Percentiles rank a stretch among this genome's conserved stretches.
phyloP scores from a whole-genome alignment of 2,113 vertebrate species.

The Aspidoscelis tigris region DNA sequence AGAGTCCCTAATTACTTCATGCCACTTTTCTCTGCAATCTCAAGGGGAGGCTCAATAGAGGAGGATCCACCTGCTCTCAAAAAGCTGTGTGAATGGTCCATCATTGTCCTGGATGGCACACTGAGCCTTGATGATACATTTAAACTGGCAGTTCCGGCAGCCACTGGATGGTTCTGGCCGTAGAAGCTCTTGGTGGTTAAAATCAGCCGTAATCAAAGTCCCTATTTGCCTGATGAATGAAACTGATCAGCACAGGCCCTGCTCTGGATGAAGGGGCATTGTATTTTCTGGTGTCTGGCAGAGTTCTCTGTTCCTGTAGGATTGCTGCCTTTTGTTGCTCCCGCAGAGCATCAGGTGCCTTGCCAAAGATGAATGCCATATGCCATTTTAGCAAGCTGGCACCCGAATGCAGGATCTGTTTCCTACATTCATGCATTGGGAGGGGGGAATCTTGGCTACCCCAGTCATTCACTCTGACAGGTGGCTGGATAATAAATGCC shows the following conservation, averaged over 20 bases:
- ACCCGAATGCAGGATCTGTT: not conserved
- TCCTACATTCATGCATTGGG: not conserved
- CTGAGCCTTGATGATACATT: not conserved
- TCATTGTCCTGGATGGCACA: not conserved
- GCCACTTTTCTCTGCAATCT: too few relatives aligned
- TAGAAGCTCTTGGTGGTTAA: not conserved
- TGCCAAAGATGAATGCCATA: not conserved
- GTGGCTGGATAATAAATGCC: not conserved
- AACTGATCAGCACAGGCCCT: not conserved
- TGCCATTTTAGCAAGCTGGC: not conserved
- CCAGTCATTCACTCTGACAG: not conserved
- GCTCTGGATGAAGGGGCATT: not conserved
- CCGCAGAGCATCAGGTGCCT: not conserved
- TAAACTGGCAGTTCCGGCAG: too few relatives aligned
- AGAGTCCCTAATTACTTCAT: too few relatives aligned
- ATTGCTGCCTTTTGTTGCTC: fast-evolving
- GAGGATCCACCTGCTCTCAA: too few relatives aligned
- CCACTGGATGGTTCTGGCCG: not conserved
- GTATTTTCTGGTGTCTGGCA: fast-evolving
- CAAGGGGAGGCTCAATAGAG: too few relatives aligned
- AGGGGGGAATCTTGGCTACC: not conserved
- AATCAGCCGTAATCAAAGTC: slow-evolving; percentile 14
- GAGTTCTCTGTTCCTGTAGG: not conserved
- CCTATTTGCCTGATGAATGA: not conserved
- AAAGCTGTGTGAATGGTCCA: not conserved